Percentiles rank a stretch among this genome's conserved stretches.
These are phyloP conservation scores for Cylloceria caligata DNA, from an alignment of 2,888 invertebrate species.

Conservation along the genomic window DNA sequence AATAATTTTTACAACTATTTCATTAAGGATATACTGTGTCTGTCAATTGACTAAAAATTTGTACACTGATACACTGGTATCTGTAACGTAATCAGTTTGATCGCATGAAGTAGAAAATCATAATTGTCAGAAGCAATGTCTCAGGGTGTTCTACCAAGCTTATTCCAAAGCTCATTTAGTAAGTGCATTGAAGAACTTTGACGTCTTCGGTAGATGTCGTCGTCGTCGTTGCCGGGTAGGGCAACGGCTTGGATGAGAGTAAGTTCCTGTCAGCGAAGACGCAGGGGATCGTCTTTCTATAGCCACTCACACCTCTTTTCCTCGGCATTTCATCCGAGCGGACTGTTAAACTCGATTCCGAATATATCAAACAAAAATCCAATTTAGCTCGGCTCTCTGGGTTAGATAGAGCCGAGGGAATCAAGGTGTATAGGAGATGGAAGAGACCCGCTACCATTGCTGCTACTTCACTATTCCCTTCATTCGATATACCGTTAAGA, in stretches of 20 bases:
- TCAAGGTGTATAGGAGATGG: conserved; percentile 60
- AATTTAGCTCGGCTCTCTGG: conserved; percentile 71
- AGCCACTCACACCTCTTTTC: conserved; percentile 55
- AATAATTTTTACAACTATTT: no score
- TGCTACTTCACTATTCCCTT: conserved; percentile 58
- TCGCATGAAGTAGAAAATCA: conserved; percentile 30
- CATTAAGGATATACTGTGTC: no score
- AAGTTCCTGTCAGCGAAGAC: conserved; percentile 56
- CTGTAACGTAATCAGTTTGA: not conserved
- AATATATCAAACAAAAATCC: conserved; percentile 76
- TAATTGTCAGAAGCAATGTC: conserved; percentile 43
- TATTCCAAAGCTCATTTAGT: conserved; percentile 51
- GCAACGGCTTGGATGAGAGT: conserved; percentile 38
- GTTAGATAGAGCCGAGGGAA: conserved; percentile 68
- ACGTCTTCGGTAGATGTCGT: conserved; percentile 55
- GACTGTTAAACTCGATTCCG: conserved; percentile 73
- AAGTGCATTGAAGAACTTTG: conserved; percentile 63
- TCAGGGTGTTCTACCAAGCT: conserved; percentile 32
- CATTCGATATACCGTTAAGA: conserved; percentile 46
- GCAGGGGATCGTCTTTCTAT: conserved; percentile 30
- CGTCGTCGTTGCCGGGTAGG: conserved; percentile 37
- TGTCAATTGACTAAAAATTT: no score
- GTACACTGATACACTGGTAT: not conserved
- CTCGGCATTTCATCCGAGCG: conserved; percentile 52
- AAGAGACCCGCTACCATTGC: conserved; percentile 54